Percentiles rank a stretch among this genome's conserved stretches.
phyloP scores from a whole-genome alignment of 2,113 vertebrate genomes.

The Sinocyclocheilus maitianheensis region DNA sequence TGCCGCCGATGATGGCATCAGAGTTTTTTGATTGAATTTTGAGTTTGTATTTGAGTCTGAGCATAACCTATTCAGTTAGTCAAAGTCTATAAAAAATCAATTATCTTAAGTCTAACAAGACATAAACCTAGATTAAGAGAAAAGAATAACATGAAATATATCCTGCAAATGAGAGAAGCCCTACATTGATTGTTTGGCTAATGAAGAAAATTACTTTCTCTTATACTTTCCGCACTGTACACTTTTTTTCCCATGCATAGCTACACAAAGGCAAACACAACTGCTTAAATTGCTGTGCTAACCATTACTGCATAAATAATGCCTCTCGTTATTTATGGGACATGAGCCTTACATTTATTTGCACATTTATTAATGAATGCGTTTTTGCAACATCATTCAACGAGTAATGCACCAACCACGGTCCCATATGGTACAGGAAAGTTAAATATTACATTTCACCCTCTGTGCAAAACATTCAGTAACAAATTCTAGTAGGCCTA shows the following conservation, averaged over 20 bases:
- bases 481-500: conserved; percentile 1
- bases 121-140: neutral
- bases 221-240: neutral
- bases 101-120: neutral
- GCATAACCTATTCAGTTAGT: neutral
- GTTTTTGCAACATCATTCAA: conserved; percentile 48
- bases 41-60: neutral
- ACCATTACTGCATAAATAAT: conserved; percentile 33
- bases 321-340: conserved; percentile 33
- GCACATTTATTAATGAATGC: conserved; percentile 53
- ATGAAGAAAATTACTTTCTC: neutral
- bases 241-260: neutral
- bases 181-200: neutral
- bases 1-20: neutral
- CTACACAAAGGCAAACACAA: conserved; percentile 7
- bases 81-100: neutral
- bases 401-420: conserved; percentile 38
- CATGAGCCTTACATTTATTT: conserved; percentile 40
- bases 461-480: conserved; percentile 34
- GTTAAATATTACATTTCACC: conserved; percentile 46
- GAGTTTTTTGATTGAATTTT: neutral
- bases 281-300: conserved; percentile 17
- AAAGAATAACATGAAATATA: neutral
- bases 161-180: neutral
- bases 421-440: conserved; percentile 49